These are phyloP conservation scores for Mohoua ochrocephala DNA, from an alignment of 2,113 vertebrate species.

Conservation along the genomic window DNA sequence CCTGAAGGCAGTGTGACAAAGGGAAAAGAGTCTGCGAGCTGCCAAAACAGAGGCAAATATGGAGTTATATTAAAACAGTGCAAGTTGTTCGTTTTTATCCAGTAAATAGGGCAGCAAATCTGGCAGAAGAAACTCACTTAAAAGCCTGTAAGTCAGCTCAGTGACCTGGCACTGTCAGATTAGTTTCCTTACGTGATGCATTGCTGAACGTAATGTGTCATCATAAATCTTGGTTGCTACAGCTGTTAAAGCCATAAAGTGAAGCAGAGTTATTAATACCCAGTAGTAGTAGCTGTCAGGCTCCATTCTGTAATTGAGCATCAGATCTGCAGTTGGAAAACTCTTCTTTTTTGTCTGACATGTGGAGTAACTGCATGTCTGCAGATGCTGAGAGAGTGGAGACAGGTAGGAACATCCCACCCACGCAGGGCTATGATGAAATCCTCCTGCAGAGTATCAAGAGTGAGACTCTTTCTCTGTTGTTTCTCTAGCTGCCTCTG, in stretches of 20 bases:
- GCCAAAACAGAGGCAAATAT: neutral
- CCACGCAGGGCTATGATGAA: neutral
- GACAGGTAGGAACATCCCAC: neutral
- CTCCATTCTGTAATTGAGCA: conserved; percentile 16
- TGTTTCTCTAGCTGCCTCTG: neutral
- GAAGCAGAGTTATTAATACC: neutral
- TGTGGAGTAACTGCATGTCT: neutral
- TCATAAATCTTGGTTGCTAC: conserved; percentile 13
- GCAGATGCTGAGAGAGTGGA: neutral
- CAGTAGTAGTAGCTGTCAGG: neutral
- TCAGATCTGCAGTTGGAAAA: conserved; percentile 1
- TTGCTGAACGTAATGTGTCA: neutral
- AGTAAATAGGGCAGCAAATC: conserved; percentile 37
- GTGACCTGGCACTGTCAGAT: conserved; percentile 30
- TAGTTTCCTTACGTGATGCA: neutral
- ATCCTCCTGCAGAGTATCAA: neutral
- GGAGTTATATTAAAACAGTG: neutral
- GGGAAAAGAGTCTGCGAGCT: neutral
- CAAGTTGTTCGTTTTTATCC: neutral
- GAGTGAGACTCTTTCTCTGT: neutral
- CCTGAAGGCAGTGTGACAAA: neutral
- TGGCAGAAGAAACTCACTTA: conserved; percentile 24
- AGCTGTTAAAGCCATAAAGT: conserved; percentile 34
- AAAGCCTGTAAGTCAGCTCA: conserved; percentile 24
- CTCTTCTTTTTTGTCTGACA: neutral